Base-by-base conservation (phyloP, 2,113 vertebrate species). In the Tonatia bakeri region DNA sequence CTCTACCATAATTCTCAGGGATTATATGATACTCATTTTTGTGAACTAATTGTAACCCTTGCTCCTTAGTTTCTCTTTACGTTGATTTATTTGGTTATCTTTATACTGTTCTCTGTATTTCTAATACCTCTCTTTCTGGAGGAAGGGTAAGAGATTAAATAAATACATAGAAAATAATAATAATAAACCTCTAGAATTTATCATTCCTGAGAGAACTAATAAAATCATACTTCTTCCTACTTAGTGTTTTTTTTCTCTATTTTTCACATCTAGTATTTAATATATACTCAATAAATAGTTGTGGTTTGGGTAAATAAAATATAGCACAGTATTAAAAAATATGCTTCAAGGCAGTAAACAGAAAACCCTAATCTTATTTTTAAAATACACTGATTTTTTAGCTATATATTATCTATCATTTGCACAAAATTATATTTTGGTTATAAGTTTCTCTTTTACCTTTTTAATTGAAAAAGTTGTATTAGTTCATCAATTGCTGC, bases 401-500 rank as follows among this genome's bases (percentile, higher is more conserved):
- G 16, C 59, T 89, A 87, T 91, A 92, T 89, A 79, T 73, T 77
- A 94, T 73, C 8, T 79, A 90, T 86, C 14, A 70, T 77, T 82
- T 59, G 22, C 31, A 47, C 26, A 73, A 93, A 93, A 91, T 94
- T 94, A 36, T 84, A 75, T 80, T 96, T 90, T 16, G 91, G 38
- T 77, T 52, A 80, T 7, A 90, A 90, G 45, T 61, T 94, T 91
- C 24, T 28, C 38, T 92, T 80, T 94, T 9, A 54, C 20, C 7
- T 86, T 89, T 47, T 47, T 33, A 94, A 65, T 75, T 90, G 19
- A 76, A 94, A 73, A 89, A 43, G 17, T 92, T 90, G 26, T 43
- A 80, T 38, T 73, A 67, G 11, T 67, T 4, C 28, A 73, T 73
- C 96, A 91, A 89, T 61, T 93, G 20, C 45, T 88, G 33, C 22